Evolutionary conservation across 2,888 invertebrate species (phyloP), one percentile per base, ranked within the genome.

Genomic region (Eristalis arbustorum): DNA sequence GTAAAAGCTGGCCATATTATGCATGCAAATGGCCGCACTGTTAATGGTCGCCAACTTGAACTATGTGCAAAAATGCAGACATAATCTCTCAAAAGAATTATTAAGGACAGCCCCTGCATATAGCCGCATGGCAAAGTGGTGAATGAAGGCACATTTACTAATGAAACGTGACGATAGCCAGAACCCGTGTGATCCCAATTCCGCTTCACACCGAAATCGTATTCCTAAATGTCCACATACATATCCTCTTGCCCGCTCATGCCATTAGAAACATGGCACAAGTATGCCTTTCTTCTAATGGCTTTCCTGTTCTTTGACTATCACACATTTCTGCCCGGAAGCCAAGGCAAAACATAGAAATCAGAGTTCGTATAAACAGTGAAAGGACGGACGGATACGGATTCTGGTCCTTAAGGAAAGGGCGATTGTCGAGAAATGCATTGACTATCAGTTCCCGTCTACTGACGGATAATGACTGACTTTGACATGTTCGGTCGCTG

Each of bases 381-480:
- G 31, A 31, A 31, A 8, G 31, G 10, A 5, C 31, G 6, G 31
- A 31, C n/a, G 31, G 10, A 31, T 31, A 31, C 10, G 8, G 8
- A 10, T 8, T 0, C 10, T 31, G 31, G 31, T 31, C 31, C 31
- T 31, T 31, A 5, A 10, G 1, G 31, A 8, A 31, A 31, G 31
- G 31, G 10, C 31, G 31, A 31, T 31, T 31, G 31, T 10, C 10
- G 31, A 31, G 10, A 31, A 31, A 49, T 49, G 18, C 0, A 0
- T 14, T n/a, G 62, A 31, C 25, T 31, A 62, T 62, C 62, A 34
- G 31, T 31, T 62, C 34, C 31, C 62, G 18, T 62, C 62, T 62
- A 34, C 62, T 31, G 62, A 62, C 18, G 34, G 28, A 62, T 31
- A 62, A 62, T 13, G 34, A 62, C 62, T 62, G 62, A n/a, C 62